These are phyloP conservation scores for Pardosa pseudoannulata DNA, from an alignment of 2,888 invertebrate species.

Conservation along the genomic window DNA sequence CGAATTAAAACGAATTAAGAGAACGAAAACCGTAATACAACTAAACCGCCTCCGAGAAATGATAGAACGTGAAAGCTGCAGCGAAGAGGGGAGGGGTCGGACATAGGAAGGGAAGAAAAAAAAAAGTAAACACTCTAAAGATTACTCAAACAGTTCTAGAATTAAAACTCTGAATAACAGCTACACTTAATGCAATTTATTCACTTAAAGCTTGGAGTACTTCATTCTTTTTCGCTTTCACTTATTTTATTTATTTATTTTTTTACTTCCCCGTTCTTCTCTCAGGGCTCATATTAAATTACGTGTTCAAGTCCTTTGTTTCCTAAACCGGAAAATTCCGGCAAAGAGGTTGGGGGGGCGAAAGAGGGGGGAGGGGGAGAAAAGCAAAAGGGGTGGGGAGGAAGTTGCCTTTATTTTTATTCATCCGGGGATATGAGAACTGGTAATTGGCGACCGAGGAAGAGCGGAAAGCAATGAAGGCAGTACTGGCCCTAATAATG, in stretches of 20 bases:
- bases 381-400: slow-evolving; percentile 6
- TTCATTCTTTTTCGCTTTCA: slow-evolving; percentile 5
- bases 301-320: slow-evolving; percentile 65
- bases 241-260: too few species aligned
- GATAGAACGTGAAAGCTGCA: slow-evolving; percentile 10
- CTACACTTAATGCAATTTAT: slow-evolving; percentile 71
- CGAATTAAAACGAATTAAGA: slow-evolving; percentile 69
- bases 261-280: slow-evolving; percentile 12
- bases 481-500: slow-evolving; percentile 53
- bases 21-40: slow-evolving; percentile 46
- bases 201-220: slow-evolving; percentile 27
- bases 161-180: slow-evolving; percentile 69
- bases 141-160: slow-evolving; percentile 64
- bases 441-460: slow-evolving; percentile 48
- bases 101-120: too few species aligned
- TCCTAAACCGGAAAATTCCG: slow-evolving; percentile 64
- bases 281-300: slow-evolving; percentile 48
- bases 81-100: too few species aligned
- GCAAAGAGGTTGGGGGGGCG: not conserved
- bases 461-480: slow-evolving; percentile 36
- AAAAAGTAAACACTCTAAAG: slow-evolving; percentile 66
- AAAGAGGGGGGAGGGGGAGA: not conserved
- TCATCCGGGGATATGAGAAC: slow-evolving; percentile 39
- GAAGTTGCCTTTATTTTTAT: slow-evolving; percentile 55
- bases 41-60: slow-evolving; percentile 15